Evolutionary conservation across 2,888 invertebrate species (phyloP), one percentile per base, ranked within the genome.

Genomic region (Hypena proboscidalis): DNA sequence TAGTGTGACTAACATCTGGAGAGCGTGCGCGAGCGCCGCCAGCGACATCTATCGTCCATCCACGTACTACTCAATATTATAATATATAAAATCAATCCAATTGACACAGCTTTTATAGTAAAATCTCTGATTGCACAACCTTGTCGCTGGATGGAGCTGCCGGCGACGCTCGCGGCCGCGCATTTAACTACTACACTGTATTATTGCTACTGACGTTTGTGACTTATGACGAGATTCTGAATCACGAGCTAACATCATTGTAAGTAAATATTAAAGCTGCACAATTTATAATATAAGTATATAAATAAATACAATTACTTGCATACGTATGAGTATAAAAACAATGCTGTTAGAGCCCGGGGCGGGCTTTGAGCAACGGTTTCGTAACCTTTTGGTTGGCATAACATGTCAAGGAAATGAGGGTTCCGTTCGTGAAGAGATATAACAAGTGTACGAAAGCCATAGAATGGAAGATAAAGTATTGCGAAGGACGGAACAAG

Each of bases 211-310:
- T 86, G 84, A 87, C 84, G 69, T 84, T 90, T 90, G 90, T 90
- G 90, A 90, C 90, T 88, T 89, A 89, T 86, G 87, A 90, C 90
- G 89, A 90, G 90, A 90, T 90, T 90, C 90, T 85, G 86, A 90
- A 90, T 89, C 90, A 90, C 90, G 90, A 86, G 83, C 89, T 90
- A 90, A 89, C 80, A 87, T 87, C 86, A 85, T 85, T 88, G 88
- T 88, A 90, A 87, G 87, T 87, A 85, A 86, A 88, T 84, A 90
- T 90, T 90, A 90, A 90, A 90, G 90, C 90, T 90, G 90, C 84
- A 85, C 79, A 88, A 87, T 87, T 87, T 86, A 88, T 85, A 81
- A 80, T 80, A 81, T 83, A 88, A 80, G 82, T 85, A 88, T 74
- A 89, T 87, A 89, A 86, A 88, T 87, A 90, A 86, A 89, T 87